phyloP scores from a whole-genome alignment of 1,140 invertebrate genomes.

The Hypsibius dujardini region DNA sequence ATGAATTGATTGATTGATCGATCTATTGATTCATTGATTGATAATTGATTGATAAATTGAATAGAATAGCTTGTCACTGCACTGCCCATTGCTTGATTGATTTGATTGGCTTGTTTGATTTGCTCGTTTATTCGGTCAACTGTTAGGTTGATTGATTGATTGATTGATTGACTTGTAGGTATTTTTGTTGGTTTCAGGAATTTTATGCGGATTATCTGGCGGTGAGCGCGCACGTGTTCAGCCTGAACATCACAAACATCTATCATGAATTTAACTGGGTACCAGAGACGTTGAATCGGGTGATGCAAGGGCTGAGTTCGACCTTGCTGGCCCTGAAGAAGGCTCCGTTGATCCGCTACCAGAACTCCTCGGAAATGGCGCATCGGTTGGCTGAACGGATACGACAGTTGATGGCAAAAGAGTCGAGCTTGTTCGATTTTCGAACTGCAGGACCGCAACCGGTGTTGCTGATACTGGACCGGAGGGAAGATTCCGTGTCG shows the following conservation, averaged over 20 bases:
- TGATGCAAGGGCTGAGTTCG: constrained; percentile 62
- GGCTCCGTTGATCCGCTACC: constrained; percentile 73
- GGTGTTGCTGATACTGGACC: constrained; percentile 66
- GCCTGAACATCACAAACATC: constrained; percentile 36
- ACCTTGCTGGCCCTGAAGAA: constrained; percentile 78
- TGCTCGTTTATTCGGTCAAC: not conserved
- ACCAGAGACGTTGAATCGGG: constrained; percentile 49
- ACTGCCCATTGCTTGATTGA: too few relatives aligned
- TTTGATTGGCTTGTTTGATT: not conserved
- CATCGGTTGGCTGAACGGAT: constrained; percentile 66
- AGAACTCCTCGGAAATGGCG: constrained; percentile 66
- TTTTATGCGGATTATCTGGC: constrained; percentile 86
- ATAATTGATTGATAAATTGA: not conserved
- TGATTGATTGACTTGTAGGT: not conserved
- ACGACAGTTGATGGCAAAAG: constrained; percentile 60
- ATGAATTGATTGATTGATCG: too few relatives aligned
- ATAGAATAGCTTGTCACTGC: too few relatives aligned
- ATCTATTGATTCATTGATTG: too few relatives aligned
- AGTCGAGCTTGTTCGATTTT: constrained; percentile 68
- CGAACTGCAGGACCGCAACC: constrained; percentile 50
- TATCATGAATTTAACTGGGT: constrained; percentile 52
- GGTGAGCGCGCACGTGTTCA: constrained; percentile 69
- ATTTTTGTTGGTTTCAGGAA: constrained; percentile 44
- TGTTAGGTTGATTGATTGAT: not conserved
- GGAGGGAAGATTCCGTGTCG: constrained; percentile 81